Conservation (phyloP, 2,888 invertebrate species). For the Lymantria monacha region DNA sequence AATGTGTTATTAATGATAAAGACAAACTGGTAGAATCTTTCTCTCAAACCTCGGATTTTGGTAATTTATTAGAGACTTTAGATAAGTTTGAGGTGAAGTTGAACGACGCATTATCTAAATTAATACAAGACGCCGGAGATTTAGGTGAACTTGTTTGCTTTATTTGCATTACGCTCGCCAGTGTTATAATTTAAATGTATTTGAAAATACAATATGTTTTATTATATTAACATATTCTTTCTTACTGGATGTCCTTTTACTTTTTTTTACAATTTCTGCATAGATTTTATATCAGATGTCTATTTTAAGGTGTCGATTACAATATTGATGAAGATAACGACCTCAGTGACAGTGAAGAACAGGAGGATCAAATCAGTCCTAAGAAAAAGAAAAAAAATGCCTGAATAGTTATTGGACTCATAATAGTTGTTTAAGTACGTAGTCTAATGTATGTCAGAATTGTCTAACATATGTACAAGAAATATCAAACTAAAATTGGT, state of each 20-base stretch:
- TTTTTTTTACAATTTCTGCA: not conserved
- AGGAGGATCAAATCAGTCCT: constrained; percentile 37
- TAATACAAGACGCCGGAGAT: constrained; percentile 49
- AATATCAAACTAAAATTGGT: no score
- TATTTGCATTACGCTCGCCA: not conserved
- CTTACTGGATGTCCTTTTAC: no score
- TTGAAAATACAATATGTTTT: no score
- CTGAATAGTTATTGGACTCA: not conserved
- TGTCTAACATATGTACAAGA: no score
- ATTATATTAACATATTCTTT: no score
- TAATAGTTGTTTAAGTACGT: no score
- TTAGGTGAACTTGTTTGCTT: constrained; percentile 33
- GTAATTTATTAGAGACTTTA: constrained; percentile 46
- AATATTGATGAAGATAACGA: constrained; percentile 33
- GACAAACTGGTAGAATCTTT: constrained; percentile 44
- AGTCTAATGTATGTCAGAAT: no score
- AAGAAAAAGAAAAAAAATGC: constrained; percentile 54
- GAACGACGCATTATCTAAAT: constrained; percentile 54
- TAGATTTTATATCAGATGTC: not conserved
- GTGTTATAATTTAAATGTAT: no score
- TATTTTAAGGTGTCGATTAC: constrained; percentile 25
- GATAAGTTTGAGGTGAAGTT: constrained; percentile 56
- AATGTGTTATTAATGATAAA: constrained; percentile 50
- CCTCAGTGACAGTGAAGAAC: constrained; percentile 42
- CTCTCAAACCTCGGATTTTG: constrained; percentile 38